phyloP scores from a whole-genome alignment of 2,888 invertebrate species.

The Sminthurinus aureus region DNA sequence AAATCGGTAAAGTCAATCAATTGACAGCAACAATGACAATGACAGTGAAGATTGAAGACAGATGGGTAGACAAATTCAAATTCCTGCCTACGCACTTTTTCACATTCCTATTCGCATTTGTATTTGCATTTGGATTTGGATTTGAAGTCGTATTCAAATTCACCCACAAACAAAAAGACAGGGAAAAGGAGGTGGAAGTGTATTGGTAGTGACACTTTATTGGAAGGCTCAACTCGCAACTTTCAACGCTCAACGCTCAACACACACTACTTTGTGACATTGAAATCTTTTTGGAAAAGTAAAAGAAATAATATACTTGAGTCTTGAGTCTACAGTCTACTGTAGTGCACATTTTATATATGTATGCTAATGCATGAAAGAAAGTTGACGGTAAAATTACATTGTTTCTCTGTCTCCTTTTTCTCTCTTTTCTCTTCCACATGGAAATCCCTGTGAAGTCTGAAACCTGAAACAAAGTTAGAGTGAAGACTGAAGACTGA shows the following conservation, averaged over 20 bases:
- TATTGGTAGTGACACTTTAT: conserved; percentile 14
- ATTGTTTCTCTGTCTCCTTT: neutral
- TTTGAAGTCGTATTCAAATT: too few relatives aligned
- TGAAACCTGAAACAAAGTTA: neutral
- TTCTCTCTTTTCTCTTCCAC: neutral
- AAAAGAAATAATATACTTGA: neutral
- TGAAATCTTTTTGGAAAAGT: conserved; percentile 9
- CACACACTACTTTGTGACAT: conserved; percentile 23
- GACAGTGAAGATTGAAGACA: too few relatives aligned
- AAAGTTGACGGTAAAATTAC: neutral
- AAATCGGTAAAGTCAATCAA: too few relatives aligned
- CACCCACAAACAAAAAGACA: too few relatives aligned
- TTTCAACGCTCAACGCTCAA: neutral
- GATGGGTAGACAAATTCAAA: too few relatives aligned
- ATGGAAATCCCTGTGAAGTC: neutral
- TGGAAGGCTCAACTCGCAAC: neutral
- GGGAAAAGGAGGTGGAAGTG: neutral
- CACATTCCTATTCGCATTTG: too few relatives aligned
- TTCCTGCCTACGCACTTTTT: too few relatives aligned
- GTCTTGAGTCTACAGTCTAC: neutral
- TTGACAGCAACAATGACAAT: too few relatives aligned
- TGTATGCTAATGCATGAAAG: neutral
- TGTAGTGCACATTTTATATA: neutral
- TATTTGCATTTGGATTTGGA: too few relatives aligned
- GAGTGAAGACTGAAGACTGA: neutral